Evolutionary conservation across 2,113 vertebrate genomes (phyloP).

Genomic region (Ramphastos sulfuratus): DNA sequence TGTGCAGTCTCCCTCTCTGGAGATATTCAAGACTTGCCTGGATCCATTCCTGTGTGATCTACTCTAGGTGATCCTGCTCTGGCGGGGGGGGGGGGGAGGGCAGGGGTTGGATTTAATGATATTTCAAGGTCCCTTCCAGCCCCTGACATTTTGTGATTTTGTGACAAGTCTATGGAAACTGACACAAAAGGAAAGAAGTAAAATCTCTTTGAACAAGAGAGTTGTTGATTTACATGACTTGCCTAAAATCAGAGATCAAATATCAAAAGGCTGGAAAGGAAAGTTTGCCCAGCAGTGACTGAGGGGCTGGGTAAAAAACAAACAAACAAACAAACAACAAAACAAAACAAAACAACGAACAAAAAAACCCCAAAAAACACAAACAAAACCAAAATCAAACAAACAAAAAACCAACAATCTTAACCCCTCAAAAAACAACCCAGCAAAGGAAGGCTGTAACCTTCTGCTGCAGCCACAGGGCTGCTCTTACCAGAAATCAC

Average conservation of each 20-base stretch:
- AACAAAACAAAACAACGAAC: too few species aligned
- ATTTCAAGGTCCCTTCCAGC: too few species aligned
- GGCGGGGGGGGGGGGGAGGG: too few species aligned
- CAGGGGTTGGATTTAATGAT: too few species aligned
- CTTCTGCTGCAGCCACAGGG: rapidly evolving
- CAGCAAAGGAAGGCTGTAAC: background rate
- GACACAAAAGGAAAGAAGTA: background rate
- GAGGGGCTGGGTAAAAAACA: background rate
- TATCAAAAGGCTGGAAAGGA: background rate
- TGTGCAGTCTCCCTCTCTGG: too few species aligned
- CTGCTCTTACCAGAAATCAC: background rate
- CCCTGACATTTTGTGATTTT: too few species aligned
- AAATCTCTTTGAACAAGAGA: background rate
- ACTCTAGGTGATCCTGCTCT: too few species aligned
- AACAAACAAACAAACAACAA: background rate
- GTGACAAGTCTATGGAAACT: background rate
- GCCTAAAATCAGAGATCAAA: background rate
- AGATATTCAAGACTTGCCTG: too few species aligned
- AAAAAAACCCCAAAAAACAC: background rate
- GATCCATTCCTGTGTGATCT: too few species aligned
- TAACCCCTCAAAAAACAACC: too few species aligned
- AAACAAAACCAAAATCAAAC: too few species aligned
- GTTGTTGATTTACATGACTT: background rate
- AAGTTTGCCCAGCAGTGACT: background rate
- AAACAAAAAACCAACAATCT: background rate